Evolutionary conservation across 2,797 vertebrate species (phyloP).

Genomic region (Lateolabrax maculatus): DNA sequence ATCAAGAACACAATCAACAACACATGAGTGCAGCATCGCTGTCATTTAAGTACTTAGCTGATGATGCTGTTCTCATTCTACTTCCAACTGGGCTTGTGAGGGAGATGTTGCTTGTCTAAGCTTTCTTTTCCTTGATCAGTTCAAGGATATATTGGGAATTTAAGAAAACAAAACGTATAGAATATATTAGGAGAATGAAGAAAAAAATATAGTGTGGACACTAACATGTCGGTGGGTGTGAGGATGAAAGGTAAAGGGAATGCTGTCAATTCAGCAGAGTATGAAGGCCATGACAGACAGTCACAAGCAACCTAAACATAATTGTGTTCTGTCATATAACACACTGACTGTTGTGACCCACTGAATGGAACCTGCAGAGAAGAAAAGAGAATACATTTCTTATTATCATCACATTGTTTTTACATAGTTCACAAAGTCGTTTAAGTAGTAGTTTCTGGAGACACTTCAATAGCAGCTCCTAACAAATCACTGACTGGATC

Average conservation of each 20-base stretch:
- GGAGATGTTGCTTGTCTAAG: background rate
- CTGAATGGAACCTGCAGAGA: background rate
- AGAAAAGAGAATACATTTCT: constrained; percentile 4
- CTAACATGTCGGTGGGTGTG: background rate
- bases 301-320: constrained; percentile 1
- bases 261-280: constrained; percentile 17
- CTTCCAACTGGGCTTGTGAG: no score
- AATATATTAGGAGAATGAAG: background rate
- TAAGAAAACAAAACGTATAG: background rate
- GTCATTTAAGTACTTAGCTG: no score
- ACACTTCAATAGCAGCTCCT: background rate
- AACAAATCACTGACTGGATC: background rate
- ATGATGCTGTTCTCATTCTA: no score
- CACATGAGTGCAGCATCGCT: no score
- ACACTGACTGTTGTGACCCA: constrained; percentile 16
- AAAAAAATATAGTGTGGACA: background rate
- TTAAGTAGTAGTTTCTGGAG: background rate
- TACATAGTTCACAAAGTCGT: background rate
- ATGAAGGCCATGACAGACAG: constrained; percentile 18
- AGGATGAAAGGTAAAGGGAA: constrained; percentile 20
- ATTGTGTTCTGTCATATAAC: constrained; percentile 19
- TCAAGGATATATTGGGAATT: background rate
- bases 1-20: no score
- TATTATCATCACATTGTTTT: background rate
- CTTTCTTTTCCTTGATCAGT: background rate